Evolutionary conservation across 1,140 invertebrate genomes (phyloP), one percentile per base, ranked within the genome.

Genomic region (Mamestra configurata): DNA sequence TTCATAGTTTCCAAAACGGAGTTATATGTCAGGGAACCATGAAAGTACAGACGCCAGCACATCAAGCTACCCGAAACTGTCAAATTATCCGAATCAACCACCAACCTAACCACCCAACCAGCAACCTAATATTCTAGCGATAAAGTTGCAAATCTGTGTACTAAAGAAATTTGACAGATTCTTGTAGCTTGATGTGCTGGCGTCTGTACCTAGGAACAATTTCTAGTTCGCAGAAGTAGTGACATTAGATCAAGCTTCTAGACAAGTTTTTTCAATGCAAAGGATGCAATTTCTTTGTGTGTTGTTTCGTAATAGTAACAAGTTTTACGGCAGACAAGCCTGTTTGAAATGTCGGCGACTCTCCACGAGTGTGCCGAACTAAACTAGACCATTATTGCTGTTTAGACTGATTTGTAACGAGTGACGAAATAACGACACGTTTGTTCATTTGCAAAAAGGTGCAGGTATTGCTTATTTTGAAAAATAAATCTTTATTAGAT

Each of bases 291-390:
- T 59, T n/a, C 2, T 51, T 55, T 72, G 18, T 61, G 31, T 75
- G 40, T 57, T n/a, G 81, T 86, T 84, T 84, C 83, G 82, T 75
- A 88, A 90, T 27, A 79, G 57, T 78, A 82, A 88, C 83, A 83
- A 86, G 77, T 81, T 79, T 73, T 84, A 85, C 85, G 86, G 82
- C 73, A 72, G 78, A 57, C 10, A 68, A 84, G 86, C 87, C 79
- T 84, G 89, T 90, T 91, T 85, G 81, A 86, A 91, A 89, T 87
- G 86, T 83, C 87, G 71, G 66, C 75, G 78, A 77, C 49, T 68
- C 71, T 77, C 76, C 79, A 77, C 76, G 81, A 80, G 79, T 76
- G 78, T 70, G 49, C 11, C 72, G 78, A 80, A 82, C 68, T 82
- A 87, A 91, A 90, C 84, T 91, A 77, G 89, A 90, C 77, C 85